phyloP scores from a whole-genome alignment of 2,113 vertebrate genomes.

The Benitochromis conjunctus region DNA sequence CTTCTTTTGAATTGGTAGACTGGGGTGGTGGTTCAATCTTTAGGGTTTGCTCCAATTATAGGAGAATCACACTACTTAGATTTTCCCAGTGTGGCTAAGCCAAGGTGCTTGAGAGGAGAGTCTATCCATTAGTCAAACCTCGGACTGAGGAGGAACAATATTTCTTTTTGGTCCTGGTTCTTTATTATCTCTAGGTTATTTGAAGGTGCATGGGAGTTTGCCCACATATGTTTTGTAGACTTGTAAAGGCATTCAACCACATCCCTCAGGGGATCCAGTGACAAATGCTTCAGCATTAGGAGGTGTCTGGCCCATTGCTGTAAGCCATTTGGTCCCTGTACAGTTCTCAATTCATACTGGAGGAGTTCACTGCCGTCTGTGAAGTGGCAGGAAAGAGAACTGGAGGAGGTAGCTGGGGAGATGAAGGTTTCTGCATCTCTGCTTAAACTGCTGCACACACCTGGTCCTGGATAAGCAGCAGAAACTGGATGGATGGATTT shows the following conservation, averaged over 20 bases:
- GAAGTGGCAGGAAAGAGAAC: not conserved
- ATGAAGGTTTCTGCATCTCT: not conserved
- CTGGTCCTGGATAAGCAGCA: not conserved
- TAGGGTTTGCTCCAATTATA: not conserved
- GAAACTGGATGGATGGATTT: not conserved
- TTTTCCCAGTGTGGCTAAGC: too few species aligned
- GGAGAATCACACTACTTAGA: not conserved
- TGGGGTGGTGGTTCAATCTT: not conserved
- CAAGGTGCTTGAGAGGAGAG: not conserved
- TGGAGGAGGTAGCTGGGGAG: not conserved
- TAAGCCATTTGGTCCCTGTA: not conserved
- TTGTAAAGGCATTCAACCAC: not conserved
- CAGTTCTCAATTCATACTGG: not conserved
- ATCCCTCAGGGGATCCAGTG: not conserved
- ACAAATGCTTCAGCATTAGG: not conserved
- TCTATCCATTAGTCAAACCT: not conserved
- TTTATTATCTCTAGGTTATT: not conserved
- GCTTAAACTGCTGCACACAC: not conserved
- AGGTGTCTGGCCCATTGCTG: not conserved
- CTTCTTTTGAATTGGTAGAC: not conserved
- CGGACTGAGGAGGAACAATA: not conserved
- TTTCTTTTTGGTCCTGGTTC: not conserved
- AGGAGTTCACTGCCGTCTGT: not conserved
- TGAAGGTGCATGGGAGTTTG: not conserved
- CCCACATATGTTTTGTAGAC: not conserved